phyloP scores from a whole-genome alignment of 2,888 invertebrate species.

The Sacculina carcini region DNA sequence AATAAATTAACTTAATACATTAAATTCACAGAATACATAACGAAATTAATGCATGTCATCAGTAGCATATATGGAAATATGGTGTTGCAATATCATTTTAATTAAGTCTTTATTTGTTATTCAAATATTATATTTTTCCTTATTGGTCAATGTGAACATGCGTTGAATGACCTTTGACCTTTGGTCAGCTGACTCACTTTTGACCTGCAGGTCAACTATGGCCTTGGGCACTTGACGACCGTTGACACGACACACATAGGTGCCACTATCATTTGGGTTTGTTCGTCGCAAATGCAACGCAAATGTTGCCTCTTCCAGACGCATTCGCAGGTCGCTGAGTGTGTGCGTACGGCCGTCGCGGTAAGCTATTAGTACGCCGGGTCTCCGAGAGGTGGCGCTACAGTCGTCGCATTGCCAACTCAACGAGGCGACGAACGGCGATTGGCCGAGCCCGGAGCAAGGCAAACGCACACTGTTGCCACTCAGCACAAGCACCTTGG shows the following conservation, averaged over 20 bases:
- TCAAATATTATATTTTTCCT: too few species aligned
- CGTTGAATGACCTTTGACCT: too few species aligned
- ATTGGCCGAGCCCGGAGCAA: conserved; percentile 39
- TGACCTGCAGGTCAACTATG: conserved; percentile 34
- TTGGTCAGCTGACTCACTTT: too few species aligned
- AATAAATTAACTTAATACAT: too few species aligned
- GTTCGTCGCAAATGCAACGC: conserved; percentile 31
- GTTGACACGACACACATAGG: conserved; percentile 40
- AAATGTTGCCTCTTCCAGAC: conserved; percentile 18
- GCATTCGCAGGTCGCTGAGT: conserved; percentile 32
- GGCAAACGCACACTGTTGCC: conserved; percentile 35
- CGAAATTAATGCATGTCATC: too few species aligned
- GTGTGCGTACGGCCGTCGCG: conserved; percentile 26
- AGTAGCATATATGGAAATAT: too few species aligned
- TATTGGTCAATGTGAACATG: too few species aligned
- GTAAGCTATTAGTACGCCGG: conserved; percentile 26
- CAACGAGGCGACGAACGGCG: conserved; percentile 33
- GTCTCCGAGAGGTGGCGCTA: not conserved
- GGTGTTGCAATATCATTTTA: too few species aligned
- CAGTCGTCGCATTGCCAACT: conserved; percentile 27
- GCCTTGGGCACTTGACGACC: conserved; percentile 37
- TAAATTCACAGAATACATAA: too few species aligned
- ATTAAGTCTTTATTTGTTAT: too few species aligned
- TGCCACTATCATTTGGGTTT: conserved; percentile 32
- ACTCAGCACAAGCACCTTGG: conserved; percentile 32